These are phyloP conservation scores for Phortica okadai DNA, from an alignment of 2,888 invertebrate species.

Conservation along the genomic window DNA sequence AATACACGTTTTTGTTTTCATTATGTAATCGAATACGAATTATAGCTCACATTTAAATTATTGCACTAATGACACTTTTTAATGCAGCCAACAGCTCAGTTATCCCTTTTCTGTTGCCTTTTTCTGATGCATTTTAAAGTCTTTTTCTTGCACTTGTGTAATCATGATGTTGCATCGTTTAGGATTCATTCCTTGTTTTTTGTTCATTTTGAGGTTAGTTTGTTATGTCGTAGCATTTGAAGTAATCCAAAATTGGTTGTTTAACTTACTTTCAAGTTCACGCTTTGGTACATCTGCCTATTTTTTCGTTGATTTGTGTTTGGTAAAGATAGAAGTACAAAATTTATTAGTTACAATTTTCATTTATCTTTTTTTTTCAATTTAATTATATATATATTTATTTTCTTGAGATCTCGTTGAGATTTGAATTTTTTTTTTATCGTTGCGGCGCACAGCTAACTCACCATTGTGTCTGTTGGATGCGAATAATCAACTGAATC, in stretches of 20 bases:
- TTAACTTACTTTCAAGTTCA: slow-evolving; percentile 92
- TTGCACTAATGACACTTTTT: slow-evolving; percentile 30
- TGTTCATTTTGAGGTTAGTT: slow-evolving; percentile 61
- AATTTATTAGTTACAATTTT: slow-evolving; percentile 18
- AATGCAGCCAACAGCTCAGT: slow-evolving; percentile 36
- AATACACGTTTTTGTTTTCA: slow-evolving; percentile 25
- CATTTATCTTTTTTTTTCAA: slow-evolving; percentile 38
- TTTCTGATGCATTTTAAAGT: not conserved
- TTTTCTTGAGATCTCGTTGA: not conserved
- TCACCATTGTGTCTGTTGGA: slow-evolving; percentile 83
- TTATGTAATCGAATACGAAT: slow-evolving; percentile 19
- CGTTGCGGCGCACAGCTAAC: slow-evolving; percentile 58
- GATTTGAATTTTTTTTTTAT: slow-evolving; percentile 44
- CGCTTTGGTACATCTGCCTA: slow-evolving; percentile 90
- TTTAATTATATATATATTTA: slow-evolving; percentile 31
- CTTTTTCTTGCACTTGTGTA: slow-evolving; percentile 13
- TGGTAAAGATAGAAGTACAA: slow-evolving; percentile 74
- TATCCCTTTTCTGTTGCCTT: not conserved
- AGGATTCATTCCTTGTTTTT: slow-evolving; percentile 29
- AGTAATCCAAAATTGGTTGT: slow-evolving; percentile 39
- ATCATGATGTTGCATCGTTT: slow-evolving; percentile 30
- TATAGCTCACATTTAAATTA: not conserved
- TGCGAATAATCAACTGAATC: slow-evolving; percentile 78
- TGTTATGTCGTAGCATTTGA: slow-evolving; percentile 27
- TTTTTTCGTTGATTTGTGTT: slow-evolving; percentile 44